phyloP scores from a whole-genome alignment of 2,797 vertebrate genomes.

The Diplodus puntazzo region DNA sequence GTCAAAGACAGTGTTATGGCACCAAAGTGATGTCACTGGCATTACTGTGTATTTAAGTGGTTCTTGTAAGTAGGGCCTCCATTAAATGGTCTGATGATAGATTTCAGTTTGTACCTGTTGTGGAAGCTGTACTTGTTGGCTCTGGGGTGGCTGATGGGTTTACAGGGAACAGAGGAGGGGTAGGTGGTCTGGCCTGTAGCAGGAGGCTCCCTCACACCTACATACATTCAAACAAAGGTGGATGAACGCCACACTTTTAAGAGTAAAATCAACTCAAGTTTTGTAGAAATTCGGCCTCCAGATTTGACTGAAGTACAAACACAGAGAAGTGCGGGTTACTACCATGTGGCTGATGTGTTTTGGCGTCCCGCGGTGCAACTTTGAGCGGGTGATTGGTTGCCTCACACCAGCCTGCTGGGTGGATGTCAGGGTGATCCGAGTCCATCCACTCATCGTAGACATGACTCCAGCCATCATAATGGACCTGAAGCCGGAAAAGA shows the following conservation, averaged over 20 bases:
- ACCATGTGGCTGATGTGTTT: constrained; percentile 78
- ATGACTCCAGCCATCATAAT: constrained; percentile 97
- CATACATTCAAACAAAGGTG: constrained; percentile 29
- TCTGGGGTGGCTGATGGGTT: constrained; percentile 89
- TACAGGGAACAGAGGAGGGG: constrained; percentile 88
- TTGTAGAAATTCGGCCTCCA: neutral
- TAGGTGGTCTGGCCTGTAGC: constrained; percentile 85
- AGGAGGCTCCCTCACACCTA: constrained; percentile 89
- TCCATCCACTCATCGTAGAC: constrained; percentile 98
- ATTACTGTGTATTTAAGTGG: neutral
- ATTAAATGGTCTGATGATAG: neutral
- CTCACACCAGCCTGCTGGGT: constrained; percentile 96
- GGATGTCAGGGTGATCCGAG: constrained; percentile 94
- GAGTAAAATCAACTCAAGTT: neutral
- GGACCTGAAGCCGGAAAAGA: constrained; percentile 85
- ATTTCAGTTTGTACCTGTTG: constrained; percentile 87
- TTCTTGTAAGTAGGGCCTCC: neutral
- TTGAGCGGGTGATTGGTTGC: constrained; percentile 94
- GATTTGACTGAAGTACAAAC: neutral
- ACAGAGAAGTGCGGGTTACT: constrained; percentile 34
- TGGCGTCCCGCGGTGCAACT: constrained; percentile 88
- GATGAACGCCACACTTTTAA: neutral
- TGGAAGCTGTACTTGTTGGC: constrained; percentile 97
- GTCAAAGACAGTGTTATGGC: constrained; percentile 37
- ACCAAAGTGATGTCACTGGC: no score